Evolutionary conservation across 2,113 vertebrate genomes (phyloP).

Genomic region (Oophaga pumilio): DNA sequence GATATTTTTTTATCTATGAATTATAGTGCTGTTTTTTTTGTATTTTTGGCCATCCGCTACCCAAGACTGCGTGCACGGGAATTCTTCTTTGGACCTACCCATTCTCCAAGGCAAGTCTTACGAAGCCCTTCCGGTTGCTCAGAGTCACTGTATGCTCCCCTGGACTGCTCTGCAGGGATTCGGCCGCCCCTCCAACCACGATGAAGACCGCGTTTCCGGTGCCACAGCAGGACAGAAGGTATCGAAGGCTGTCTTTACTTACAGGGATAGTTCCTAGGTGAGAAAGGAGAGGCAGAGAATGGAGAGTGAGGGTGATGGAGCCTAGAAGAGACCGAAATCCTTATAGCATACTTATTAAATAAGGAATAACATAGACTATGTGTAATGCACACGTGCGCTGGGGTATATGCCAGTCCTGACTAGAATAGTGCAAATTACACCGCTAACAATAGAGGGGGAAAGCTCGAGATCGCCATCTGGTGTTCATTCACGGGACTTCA

Average conservation of each 20-base stretch:
- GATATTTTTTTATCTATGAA: too few relatives aligned
- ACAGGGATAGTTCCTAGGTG: conserved; percentile 70
- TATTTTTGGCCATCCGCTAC: neutral
- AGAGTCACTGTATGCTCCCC: conserved; percentile 71
- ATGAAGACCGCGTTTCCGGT: conserved; percentile 78
- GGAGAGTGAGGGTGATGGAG: neutral
- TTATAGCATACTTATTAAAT: too few relatives aligned
- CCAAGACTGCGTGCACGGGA: too few relatives aligned
- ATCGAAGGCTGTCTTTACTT: conserved; percentile 70
- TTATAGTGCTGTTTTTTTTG: too few relatives aligned
- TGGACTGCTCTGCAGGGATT: conserved; percentile 70
- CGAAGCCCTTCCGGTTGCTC: conserved; percentile 75
- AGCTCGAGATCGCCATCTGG: neutral
- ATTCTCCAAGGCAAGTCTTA: conserved; percentile 74
- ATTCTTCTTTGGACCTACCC: conserved; percentile 69
- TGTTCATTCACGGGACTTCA: neutral
- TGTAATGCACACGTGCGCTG: neutral
- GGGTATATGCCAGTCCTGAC: neutral
- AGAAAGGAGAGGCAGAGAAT: neutral
- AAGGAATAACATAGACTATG: too few relatives aligned
- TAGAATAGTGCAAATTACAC: neutral
- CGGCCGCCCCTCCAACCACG: conserved; percentile 75
- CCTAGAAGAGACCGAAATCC: neutral
- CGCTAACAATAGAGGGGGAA: neutral
- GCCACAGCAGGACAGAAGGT: conserved; percentile 70